A percentile compares a stretch with the other conserved stretches of the same genome.
Evolutionary conservation across 2,113 vertebrate species (phyloP).

Genomic region (Misgurnus mizolepis): DNA sequence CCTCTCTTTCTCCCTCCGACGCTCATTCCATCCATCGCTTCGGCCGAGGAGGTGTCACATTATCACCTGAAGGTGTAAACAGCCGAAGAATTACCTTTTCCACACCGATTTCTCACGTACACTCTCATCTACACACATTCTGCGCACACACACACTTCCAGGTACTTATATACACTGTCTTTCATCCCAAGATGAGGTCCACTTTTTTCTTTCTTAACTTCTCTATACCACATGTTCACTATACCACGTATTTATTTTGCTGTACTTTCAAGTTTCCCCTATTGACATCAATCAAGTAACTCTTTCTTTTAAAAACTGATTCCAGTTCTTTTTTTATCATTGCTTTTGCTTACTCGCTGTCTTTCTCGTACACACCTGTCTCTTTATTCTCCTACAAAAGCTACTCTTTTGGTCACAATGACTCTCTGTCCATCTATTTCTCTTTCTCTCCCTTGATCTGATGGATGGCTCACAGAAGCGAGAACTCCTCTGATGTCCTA

Average conservation of each 20-base stretch:
- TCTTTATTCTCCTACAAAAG: not conserved
- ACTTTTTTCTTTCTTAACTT: conserved; percentile 26
- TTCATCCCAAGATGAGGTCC: not conserved
- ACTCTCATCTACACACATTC: conserved; percentile 1
- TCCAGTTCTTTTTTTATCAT: not conserved
- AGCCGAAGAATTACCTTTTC: conserved; percentile 72
- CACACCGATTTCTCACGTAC: conserved; percentile 40
- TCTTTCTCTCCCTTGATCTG: conserved; percentile 38
- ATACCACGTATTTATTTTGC: not conserved
- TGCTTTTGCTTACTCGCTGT: not conserved
- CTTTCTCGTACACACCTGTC: conserved; percentile 14
- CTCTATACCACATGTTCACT: too few species aligned
- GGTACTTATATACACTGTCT: conserved; percentile 30
- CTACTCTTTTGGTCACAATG: conserved; percentile 24
- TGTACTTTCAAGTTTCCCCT: not conserved
- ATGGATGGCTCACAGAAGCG: conserved; percentile 15
- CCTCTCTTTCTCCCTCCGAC: conserved; percentile 11
- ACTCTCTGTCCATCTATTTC: conserved; percentile 8
- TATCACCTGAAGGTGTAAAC: conserved; percentile 79
- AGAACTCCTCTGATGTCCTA: conserved; percentile 3
- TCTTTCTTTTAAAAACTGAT: not conserved
- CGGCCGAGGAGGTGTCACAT: conserved; percentile 79
- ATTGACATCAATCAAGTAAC: not conserved
- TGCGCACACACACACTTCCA: conserved; percentile 3
- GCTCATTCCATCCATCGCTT: conserved; percentile 33